These are phyloP conservation scores for Pollachius pollachius DNA, from an alignment of 2,113 vertebrate species.

Conservation along the genomic window DNA sequence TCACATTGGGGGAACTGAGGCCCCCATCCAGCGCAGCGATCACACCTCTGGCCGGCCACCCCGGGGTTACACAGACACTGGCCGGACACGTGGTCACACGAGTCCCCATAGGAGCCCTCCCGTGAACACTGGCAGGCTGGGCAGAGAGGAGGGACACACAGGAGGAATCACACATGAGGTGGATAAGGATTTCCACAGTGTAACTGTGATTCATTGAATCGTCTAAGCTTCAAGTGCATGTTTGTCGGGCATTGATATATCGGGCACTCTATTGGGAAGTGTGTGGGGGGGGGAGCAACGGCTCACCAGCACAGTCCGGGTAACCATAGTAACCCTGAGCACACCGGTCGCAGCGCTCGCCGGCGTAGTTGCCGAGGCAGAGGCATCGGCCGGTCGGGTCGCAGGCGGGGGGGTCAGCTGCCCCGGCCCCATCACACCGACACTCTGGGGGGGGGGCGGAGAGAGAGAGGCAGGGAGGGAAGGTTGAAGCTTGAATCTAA, in stretches of 20 bases:
- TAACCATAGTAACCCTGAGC: constrained; percentile 72
- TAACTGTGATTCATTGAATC: no score
- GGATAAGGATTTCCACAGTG: no score
- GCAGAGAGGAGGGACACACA: constrained; percentile 8
- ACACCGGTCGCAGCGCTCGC: constrained; percentile 69
- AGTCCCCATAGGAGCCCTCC: constrained; percentile 67
- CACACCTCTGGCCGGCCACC: constrained; percentile 76
- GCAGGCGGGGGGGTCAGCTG: constrained; percentile 54
- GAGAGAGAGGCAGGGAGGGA: not conserved
- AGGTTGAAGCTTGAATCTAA: not conserved
- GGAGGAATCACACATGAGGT: not conserved
- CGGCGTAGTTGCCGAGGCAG: constrained; percentile 62
- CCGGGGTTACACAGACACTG: constrained; percentile 79
- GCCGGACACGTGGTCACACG: constrained; percentile 72
- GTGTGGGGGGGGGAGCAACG: not conserved
- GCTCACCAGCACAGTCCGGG: constrained; percentile 77
- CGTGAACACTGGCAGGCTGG: constrained; percentile 82
- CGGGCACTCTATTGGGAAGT: constrained; percentile 4
- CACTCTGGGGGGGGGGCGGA: constrained; percentile 54
- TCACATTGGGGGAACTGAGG: constrained; percentile 78
- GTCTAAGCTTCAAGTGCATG: no score
- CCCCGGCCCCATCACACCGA: constrained; percentile 69
- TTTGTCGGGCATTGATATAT: no score
- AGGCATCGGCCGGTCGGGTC: constrained; percentile 64
- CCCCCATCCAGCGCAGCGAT: constrained; percentile 74